Conservation (phyloP, 2,113 vertebrate genomes). For the Sisor rabdophorus region DNA sequence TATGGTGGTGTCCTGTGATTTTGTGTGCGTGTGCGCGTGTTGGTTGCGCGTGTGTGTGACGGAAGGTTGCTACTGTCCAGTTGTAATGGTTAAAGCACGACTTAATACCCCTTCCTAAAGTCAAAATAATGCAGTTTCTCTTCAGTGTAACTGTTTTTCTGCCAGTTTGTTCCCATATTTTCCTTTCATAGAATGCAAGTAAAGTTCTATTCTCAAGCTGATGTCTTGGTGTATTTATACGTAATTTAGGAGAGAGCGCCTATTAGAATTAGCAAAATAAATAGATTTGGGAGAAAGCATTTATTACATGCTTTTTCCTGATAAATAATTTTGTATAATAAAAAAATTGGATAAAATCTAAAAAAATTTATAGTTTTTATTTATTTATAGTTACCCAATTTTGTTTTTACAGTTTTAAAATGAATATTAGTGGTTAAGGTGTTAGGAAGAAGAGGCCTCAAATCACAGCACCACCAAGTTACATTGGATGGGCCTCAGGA, state of each 20-base stretch:
- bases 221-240: not conserved
- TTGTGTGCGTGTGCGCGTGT: not conserved
- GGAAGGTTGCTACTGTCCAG: slow-evolving; percentile 59
- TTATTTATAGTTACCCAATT: too few relatives aligned
- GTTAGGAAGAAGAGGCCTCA: too few relatives aligned
- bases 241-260: slow-evolving; percentile 17
- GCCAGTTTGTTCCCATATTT: slow-evolving; percentile 48
- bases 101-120: slow-evolving; percentile 33
- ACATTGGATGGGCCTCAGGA: too few relatives aligned
- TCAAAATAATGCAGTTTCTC: slow-evolving; percentile 44
- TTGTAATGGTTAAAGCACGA: slow-evolving; percentile 69
- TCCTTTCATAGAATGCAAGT: slow-evolving; percentile 86
- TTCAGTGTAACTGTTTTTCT: slow-evolving; percentile 64
- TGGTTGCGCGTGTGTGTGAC: slow-evolving; percentile 28
- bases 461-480: too few relatives aligned
- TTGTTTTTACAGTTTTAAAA: too few relatives aligned
- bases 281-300: too few relatives aligned
- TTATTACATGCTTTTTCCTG: too few relatives aligned
- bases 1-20: slow-evolving; percentile 79
- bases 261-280: too few relatives aligned
- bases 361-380: too few relatives aligned
- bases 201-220: slow-evolving; percentile 58
- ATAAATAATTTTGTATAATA: too few relatives aligned
- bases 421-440: too few relatives aligned
- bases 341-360: too few relatives aligned